Conservation (phyloP, 2,888 invertebrate species). For the Plebejus argus region DNA sequence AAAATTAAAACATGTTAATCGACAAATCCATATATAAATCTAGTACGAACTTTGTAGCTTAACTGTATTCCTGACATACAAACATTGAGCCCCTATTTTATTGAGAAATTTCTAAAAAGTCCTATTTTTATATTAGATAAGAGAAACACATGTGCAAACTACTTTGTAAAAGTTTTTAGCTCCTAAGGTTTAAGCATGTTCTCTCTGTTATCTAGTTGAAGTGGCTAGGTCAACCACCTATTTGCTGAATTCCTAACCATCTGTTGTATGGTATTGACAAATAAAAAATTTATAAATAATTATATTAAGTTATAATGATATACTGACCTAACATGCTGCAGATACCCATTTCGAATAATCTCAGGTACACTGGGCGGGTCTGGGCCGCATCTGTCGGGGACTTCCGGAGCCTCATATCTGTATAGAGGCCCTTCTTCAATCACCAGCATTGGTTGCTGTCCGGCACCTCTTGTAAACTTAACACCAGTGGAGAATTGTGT, state of each 20-base stretch:
- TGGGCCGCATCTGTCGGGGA: constrained; percentile 87
- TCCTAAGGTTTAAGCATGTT: too few relatives aligned
- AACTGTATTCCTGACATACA: too few relatives aligned
- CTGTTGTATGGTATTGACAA: not conserved
- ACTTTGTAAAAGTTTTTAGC: too few relatives aligned
- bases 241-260: too few relatives aligned
- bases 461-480: constrained; percentile 85
- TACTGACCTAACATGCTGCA: constrained; percentile 84
- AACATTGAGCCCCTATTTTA: too few relatives aligned
- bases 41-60: too few relatives aligned
- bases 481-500: constrained; percentile 94
- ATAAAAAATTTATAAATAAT: not conserved
- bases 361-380: constrained; percentile 83
- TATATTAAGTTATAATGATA: not conserved
- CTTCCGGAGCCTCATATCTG: constrained; percentile 81
- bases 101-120: too few relatives aligned
- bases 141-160: too few relatives aligned
- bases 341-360: constrained; percentile 84
- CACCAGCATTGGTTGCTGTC: constrained; percentile 85
- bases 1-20: not conserved
- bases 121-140: too few relatives aligned
- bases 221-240: too few relatives aligned
- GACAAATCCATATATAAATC: not conserved
- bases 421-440: constrained; percentile 90
- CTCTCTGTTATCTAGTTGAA: too few relatives aligned